Percentiles rank a stretch among this genome's conserved stretches.
Evolutionary conservation across 2,797 vertebrate genomes (phyloP).

Genomic region (Halcyon chelicuti): DNA sequence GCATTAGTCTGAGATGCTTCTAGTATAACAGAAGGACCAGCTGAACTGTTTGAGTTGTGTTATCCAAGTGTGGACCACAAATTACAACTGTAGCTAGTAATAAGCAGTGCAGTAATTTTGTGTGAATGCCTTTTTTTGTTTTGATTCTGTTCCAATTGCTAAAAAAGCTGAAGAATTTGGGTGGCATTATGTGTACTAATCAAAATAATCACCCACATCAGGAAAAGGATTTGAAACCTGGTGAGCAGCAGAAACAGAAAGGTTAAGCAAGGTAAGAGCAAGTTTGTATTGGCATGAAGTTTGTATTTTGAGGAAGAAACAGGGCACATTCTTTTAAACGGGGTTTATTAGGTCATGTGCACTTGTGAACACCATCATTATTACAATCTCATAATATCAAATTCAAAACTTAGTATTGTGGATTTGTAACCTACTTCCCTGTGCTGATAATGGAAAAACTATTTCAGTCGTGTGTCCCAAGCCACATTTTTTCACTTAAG

Average conservation of each 20-base stretch:
- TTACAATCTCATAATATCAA: neutral
- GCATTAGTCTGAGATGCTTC: neutral
- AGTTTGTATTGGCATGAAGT: neutral
- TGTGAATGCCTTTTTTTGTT: slow-evolving; percentile 33
- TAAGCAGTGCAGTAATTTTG: neutral
- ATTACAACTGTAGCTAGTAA: slow-evolving; percentile 11
- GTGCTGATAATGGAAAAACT: neutral
- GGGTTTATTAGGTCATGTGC: neutral
- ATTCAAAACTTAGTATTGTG: neutral
- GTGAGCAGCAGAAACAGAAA: slow-evolving; percentile 9
- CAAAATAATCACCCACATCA: slow-evolving; percentile 49
- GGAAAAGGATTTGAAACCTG: slow-evolving; percentile 48
- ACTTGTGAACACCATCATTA: neutral
- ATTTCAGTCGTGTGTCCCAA: neutral
- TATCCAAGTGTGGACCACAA: slow-evolving; percentile 1
- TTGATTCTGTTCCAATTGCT: slow-evolving; percentile 47
- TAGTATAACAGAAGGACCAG: neutral
- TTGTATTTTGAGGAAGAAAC: neutral
- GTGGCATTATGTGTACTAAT: slow-evolving; percentile 41
- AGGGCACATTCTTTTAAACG: neutral
- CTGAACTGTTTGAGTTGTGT: slow-evolving; percentile 17
- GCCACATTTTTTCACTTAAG: neutral
- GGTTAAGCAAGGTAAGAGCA: slow-evolving; percentile 42
- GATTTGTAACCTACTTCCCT: neutral
- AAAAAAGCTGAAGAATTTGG: slow-evolving; percentile 27